phyloP scores from a whole-genome alignment of 2,888 invertebrate genomes.

The Drosophila anomalata region DNA sequence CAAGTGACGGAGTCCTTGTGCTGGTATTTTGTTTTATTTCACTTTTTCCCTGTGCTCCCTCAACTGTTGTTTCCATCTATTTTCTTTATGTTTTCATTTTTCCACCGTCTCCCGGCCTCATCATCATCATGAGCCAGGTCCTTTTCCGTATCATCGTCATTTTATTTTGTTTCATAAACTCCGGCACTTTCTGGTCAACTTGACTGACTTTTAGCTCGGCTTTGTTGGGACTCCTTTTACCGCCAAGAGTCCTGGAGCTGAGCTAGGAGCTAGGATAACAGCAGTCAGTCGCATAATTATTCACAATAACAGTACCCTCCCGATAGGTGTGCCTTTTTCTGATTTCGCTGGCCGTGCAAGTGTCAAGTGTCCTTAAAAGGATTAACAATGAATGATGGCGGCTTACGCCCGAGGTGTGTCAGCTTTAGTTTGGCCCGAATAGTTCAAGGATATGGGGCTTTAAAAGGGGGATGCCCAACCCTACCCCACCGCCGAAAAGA shows the following conservation, averaged over 20 bases:
- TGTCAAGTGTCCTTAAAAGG: slow-evolving; percentile 80
- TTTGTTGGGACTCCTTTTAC: slow-evolving; percentile 8
- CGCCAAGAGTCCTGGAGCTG: slow-evolving; percentile 1
- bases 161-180: slow-evolving; percentile 72
- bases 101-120: slow-evolving; percentile 5
- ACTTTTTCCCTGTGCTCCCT: slow-evolving; percentile 29
- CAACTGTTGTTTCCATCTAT: slow-evolving; percentile 49
- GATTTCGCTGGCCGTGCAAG: slow-evolving; percentile 45
- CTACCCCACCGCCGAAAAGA: slow-evolving; percentile 5
- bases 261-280: background rate
- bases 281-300: no score
- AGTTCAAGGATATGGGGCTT: slow-evolving; percentile 40
- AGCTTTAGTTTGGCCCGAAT: slow-evolving; percentile 63
- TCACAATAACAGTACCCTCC: no score
- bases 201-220: slow-evolving; percentile 76
- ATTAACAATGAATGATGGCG: slow-evolving; percentile 80
- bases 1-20: slow-evolving; percentile 7
- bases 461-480: no score
- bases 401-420: slow-evolving; percentile 79
- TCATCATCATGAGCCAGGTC: background rate
- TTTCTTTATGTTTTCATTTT: slow-evolving; percentile 63
- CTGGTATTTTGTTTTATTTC: slow-evolving; percentile 53
- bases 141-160: slow-evolving; percentile 46
- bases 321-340: slow-evolving; percentile 59
- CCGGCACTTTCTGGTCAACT: slow-evolving; percentile 75